Base-by-base conservation (phyloP, 2,797 vertebrate genomes). In the Scolopax bukidnonensis region DNA sequence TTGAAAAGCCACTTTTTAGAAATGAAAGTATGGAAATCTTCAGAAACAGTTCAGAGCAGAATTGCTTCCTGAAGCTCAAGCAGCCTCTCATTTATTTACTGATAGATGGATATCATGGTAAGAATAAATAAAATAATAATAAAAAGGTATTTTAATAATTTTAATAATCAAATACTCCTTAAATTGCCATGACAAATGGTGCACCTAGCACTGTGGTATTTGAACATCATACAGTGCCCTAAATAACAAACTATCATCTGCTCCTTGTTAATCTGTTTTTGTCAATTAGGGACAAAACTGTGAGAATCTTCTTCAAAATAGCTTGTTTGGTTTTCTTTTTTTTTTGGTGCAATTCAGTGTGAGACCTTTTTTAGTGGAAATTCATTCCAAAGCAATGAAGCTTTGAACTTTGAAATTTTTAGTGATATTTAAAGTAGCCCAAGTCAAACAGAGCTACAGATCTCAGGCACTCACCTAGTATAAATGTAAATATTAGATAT, bases 381-480 rank as follows among this genome's bases (percentile, higher is more conserved):
- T 32, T 13, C 76, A 36, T 87, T 92, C 36, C 71, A 95, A 92
- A 79, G n/a, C 84, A 91, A 68, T 32, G 4, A 80, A 90, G 10
- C 0, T 64, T 85, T 90, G n/a, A 17, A 27, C 68, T 96, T 94
- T 41, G 48, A 87, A 85, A 85, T 81, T 61, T 69, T 87, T 57
- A 56, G 54, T 84, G 64, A 53, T 45, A 57, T 87, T 90, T 87
- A 79, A 89, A 74, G 93, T 50, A 90, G 63, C 19, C 45, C 48
- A 89, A 95, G 63, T 67, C 83, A 95, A 96, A 93, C 47, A 93
- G 40, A 84, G 27, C 70, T 82, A 38, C 63, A 78, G 59, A 94
- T 86, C 67, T 90, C 76, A 90, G 51, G 56, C 19, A 50, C 48
- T 94, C 64, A 41, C 45, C 57, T 93, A 51, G 57, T 48, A 19